Evolutionary conservation across 2,797 vertebrate species (phyloP), one percentile per base, ranked within the genome.

Genomic region (Anableps anableps): DNA sequence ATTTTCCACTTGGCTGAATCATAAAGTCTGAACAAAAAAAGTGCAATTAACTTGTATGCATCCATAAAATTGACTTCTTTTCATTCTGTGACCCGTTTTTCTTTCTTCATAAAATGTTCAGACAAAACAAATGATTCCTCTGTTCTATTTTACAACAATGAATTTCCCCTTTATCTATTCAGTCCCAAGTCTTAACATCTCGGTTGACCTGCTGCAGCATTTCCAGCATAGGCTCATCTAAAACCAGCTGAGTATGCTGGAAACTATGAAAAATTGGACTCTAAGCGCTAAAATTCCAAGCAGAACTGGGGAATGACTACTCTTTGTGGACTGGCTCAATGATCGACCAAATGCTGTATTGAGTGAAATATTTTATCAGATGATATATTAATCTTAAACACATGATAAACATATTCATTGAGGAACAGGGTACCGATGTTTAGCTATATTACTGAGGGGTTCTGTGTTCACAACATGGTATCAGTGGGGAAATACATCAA

Each of bases 361-460:
- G 90, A 92, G 86, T 86, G 76, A 90, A 93, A 90, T 82, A 82
- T 89, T 89, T 92, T 88, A 77, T 82, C 72, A 68, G 74, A 47
- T 91, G 92, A 95, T 93, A 88, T 90, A 92, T 91, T 91, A 86
- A 82, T 79, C 77, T 86, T 90, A 87, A 92, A 90, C 89, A 81
- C 81, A 78, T 84, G 92, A 88, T 90, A 55, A 55, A 81, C 87
- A 68, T 74, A 45, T 29, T 47, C 70, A 72, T 83, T 89, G 87
- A 93, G 89, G 81, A 86, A 91, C 88, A 82, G 78, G 58, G 83
- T 86, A 86, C 85, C 66, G 72, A 75, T 78, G 34, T 74, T 80
- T 76, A 73, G 85, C 79, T 70, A 70, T 66, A 23, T 64, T 64
- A 73, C 72, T 55, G 75, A 75, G 55, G 79, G 74, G 80, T 88